These are phyloP conservation scores for Mirounga angustirostris DNA, from an alignment of 2,113 vertebrate genomes.

Conservation along the genomic window DNA sequence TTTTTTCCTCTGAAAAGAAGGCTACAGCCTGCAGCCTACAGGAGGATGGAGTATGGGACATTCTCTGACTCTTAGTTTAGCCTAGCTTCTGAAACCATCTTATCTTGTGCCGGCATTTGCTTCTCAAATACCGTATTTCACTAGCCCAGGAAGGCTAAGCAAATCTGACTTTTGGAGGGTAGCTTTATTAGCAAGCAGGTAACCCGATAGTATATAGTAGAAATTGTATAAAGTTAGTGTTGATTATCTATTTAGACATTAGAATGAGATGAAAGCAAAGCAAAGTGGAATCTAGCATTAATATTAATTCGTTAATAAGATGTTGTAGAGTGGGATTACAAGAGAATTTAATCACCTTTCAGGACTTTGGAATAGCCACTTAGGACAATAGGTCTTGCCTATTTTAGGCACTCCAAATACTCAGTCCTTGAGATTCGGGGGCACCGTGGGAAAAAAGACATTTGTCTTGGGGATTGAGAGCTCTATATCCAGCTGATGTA, in stretches of 20 bases:
- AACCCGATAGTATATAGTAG: neutral
- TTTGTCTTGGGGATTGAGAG: neutral
- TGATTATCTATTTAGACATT: neutral
- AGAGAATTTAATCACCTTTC: neutral
- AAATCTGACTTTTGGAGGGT: neutral
- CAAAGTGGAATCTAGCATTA: neutral
- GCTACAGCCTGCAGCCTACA: neutral
- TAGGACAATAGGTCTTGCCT: neutral
- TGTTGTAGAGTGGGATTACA: neutral
- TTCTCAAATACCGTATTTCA: slow-evolving; percentile 47
- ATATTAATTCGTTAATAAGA: neutral
- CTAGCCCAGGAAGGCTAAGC: neutral
- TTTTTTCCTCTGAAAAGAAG: neutral
- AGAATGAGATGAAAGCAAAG: neutral
- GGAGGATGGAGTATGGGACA: neutral
- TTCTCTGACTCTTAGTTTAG: neutral
- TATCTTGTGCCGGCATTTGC: neutral
- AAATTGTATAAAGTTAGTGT: neutral
- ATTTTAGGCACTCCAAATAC: neutral
- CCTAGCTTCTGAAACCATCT: neutral
- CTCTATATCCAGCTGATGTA: neutral
- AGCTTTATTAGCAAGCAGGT: neutral
- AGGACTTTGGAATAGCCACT: neutral
- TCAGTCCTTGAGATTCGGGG: neutral
- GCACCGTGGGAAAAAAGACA: neutral